Evolutionary conservation across 2,888 invertebrate genomes (phyloP), one percentile per base, ranked within the genome.

Genomic region (Leptogaster cylindrica): DNA sequence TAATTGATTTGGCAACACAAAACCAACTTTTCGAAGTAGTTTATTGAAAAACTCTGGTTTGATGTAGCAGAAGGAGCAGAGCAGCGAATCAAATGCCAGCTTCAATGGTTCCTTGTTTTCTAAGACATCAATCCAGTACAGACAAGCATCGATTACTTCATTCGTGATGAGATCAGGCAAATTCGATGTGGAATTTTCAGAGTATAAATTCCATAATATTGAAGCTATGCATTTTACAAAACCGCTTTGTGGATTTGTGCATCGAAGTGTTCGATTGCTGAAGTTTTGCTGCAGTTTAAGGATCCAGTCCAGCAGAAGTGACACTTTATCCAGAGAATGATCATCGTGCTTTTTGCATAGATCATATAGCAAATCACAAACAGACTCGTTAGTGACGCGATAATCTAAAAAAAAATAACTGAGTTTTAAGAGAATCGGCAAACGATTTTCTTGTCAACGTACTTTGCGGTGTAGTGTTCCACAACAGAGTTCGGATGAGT

Each of bases 21-120:
- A 41, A 6, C 89, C 89, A 79, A 93, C 87, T 77, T 88, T 87
- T 75, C 88, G 87, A 67, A 95, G 80, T 27, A 95, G 78, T 72
- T 87, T 83, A 48, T 87, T 88, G 76, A 93, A 95, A 63, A 91
- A 82, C 70, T 89, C 88, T 0, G 93, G 90, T 72, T 89, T 86
- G 27, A 93, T 90, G 79, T 89, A 91, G 79, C 94, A 95, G 76
- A 94, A 85, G 3, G 94, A 89, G 78, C 95, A 95, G 52, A 95
- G 80, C 65, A 93, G 86, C 75, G 91, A 88, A 80, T 95, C 93
- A n/a, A 95, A 85, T 0, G 93, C 87, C 74, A 89, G 88, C 81
- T 95, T 95, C 58, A 95, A 82, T 1, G 90, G 87, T 65, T 89
- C 87, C 66, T 88, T 86, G 41, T 87, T 86, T 14, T 87, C 86